These are phyloP conservation scores for Turritopsis dohrnii DNA, from an alignment of 30 jellyfish, hydroid and myxozoan species.

Conservation along the genomic window DNA sequence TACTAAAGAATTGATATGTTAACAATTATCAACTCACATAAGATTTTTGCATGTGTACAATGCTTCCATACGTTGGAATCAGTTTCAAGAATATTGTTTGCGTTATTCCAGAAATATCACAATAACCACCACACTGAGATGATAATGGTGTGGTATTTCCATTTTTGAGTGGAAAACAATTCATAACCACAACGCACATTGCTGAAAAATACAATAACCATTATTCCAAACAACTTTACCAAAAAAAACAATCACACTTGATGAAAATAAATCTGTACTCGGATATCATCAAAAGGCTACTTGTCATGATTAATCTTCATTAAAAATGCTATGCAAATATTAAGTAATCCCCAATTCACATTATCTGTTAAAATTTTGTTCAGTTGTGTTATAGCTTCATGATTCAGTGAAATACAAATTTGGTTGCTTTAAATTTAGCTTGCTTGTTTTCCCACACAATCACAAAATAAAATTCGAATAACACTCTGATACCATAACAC, in stretches of 20 bases:
- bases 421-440: no score
- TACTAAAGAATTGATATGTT: background rate
- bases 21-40: background rate
- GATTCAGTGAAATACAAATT: no score
- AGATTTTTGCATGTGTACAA: background rate
- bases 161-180: background rate
- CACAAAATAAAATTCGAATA: no score
- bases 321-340: no score
- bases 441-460: no score
- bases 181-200: background rate
- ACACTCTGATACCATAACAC: background rate
- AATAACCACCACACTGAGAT: background rate
- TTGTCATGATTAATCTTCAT: background rate
- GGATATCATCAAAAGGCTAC: background rate
- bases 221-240: background rate
- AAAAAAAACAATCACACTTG: background rate
- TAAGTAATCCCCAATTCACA: no score
- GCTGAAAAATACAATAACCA: background rate
- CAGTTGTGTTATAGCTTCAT: no score
- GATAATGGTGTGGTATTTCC: background rate
- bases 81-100: background rate
- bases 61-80: background rate
- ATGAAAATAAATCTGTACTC: no score
- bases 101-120: background rate
- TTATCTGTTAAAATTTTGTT: no score